Percentiles rank a stretch among this genome's conserved stretches.
phyloP scores from a whole-genome alignment of 2,888 invertebrate species.

The Folsomia candida region DNA sequence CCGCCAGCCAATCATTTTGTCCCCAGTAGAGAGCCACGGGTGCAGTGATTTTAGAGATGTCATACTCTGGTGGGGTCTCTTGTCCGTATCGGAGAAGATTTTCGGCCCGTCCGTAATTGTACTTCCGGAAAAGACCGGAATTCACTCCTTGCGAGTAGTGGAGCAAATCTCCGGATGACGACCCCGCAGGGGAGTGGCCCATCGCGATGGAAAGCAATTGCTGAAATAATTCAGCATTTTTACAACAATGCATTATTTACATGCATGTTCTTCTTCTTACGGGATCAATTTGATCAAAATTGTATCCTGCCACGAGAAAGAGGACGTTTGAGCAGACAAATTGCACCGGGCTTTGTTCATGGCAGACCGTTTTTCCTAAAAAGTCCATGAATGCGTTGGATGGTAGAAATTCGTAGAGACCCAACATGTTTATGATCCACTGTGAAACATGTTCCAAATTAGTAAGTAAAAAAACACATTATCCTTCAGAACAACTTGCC shows the following conservation, averaged over 20 bases:
- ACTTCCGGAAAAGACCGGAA: slow-evolving; percentile 63
- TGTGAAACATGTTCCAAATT: slow-evolving; percentile 2
- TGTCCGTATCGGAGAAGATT: slow-evolving; percentile 64
- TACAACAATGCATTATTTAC: background rate
- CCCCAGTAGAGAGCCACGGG: slow-evolving; percentile 69
- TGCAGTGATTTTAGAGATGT: slow-evolving; percentile 53
- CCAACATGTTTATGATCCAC: slow-evolving; percentile 55
- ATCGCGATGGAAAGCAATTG: slow-evolving; percentile 57
- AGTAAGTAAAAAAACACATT: background rate
- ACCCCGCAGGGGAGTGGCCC: slow-evolving; percentile 64
- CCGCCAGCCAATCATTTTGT: slow-evolving; percentile 52
- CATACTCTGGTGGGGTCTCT: slow-evolving; percentile 58
- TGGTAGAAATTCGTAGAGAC: slow-evolving; percentile 58
- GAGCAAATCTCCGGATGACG: slow-evolving; percentile 61
- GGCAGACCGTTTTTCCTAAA: slow-evolving; percentile 49
- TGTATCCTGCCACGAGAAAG: slow-evolving; percentile 54
- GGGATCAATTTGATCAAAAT: slow-evolving; percentile 52
- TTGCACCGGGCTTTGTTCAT: slow-evolving; percentile 49
- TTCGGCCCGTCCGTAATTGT: slow-evolving; percentile 65
- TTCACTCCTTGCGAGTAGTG: slow-evolving; percentile 59
- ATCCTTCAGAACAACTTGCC: slow-evolving; percentile 10
- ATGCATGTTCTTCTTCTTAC: too few relatives aligned
- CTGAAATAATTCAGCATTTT: slow-evolving; percentile 20
- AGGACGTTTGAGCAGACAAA: slow-evolving; percentile 54
- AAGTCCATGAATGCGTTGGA: slow-evolving; percentile 56